Evolutionary conservation across 1,140 invertebrate genomes (phyloP).

Genomic region (Drosophila kepulauana): DNA sequence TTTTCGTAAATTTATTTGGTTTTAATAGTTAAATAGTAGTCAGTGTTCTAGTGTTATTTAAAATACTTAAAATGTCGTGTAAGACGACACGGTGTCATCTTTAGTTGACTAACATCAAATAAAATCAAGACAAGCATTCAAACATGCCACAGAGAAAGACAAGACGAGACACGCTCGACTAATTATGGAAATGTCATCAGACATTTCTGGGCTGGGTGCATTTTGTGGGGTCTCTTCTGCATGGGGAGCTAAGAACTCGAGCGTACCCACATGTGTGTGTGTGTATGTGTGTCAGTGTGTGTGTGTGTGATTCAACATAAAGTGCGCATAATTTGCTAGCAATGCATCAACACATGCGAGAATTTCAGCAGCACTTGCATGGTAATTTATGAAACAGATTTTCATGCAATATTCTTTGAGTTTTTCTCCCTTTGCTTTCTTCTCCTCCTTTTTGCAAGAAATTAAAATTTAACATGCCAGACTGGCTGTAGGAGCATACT

Average conservation of each 20-base stretch:
- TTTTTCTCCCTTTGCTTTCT: neutral
- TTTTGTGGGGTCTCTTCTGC: slow-evolving; percentile 58
- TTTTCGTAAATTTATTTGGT: no score
- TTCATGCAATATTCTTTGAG: slow-evolving; percentile 17
- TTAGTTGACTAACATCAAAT: slow-evolving; percentile 61
- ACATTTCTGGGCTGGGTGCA: slow-evolving; percentile 38
- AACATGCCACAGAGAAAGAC: slow-evolving; percentile 56
- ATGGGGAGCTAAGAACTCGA: slow-evolving; percentile 24
- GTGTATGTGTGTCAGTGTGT: neutral
- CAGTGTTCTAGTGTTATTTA: no score
- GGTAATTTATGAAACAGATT: slow-evolving; percentile 71
- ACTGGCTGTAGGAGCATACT: slow-evolving; percentile 9
- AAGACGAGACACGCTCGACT: slow-evolving; percentile 71
- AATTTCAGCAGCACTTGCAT: slow-evolving; percentile 69
- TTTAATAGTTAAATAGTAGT: no score
- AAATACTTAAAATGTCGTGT: slow-evolving; percentile 1
- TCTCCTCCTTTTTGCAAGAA: slow-evolving; percentile 43
- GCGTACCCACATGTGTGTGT: neutral
- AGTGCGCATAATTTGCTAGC: slow-evolving; percentile 76
- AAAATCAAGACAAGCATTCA: slow-evolving; percentile 75
- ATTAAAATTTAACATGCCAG: slow-evolving; percentile 65
- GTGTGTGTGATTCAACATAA: slow-evolving; percentile 28
- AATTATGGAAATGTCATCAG: slow-evolving; percentile 83
- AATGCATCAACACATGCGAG: slow-evolving; percentile 76
- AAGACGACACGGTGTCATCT: slow-evolving; percentile 14